Percentiles rank a stretch among this genome's conserved stretches.
Evolutionary conservation across 1,140 invertebrate species (phyloP).

Genomic region (Lethrus apterus): DNA sequence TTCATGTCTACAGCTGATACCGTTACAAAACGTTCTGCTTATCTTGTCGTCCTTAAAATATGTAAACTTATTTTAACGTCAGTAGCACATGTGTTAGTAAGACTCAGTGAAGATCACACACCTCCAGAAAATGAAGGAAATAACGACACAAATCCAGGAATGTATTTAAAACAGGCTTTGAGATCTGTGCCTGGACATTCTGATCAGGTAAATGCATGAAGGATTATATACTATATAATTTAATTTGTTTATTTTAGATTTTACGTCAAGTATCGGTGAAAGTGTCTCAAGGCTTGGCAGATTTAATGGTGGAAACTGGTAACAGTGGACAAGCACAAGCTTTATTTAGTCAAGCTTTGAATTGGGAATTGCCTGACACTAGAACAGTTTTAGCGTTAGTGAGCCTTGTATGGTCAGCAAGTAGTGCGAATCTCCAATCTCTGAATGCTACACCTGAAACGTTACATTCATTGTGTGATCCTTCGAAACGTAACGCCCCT

Average conservation of each 20-base stretch:
- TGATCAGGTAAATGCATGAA: slow-evolving; percentile 42
- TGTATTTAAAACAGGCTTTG: slow-evolving; percentile 63
- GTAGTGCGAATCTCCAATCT: slow-evolving; percentile 60
- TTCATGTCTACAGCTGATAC: slow-evolving; percentile 77
- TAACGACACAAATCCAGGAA: slow-evolving; percentile 45
- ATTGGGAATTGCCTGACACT: slow-evolving; percentile 58
- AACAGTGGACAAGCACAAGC: slow-evolving; percentile 33
- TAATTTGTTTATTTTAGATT: slow-evolving; percentile 40
- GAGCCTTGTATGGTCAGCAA: slow-evolving; percentile 71
- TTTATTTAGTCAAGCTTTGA: slow-evolving; percentile 46
- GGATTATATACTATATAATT: not conserved
- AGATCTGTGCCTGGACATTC: slow-evolving; percentile 61
- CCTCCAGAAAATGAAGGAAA: slow-evolving; percentile 36
- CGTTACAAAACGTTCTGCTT: slow-evolving; percentile 74
- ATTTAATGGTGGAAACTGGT: slow-evolving; percentile 39
- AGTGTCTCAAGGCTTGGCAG: slow-evolving; percentile 64
- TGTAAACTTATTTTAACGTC: slow-evolving; percentile 84
- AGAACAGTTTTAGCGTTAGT: slow-evolving; percentile 63
- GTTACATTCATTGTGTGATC: slow-evolving; percentile 50
- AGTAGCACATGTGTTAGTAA: slow-evolving; percentile 67
- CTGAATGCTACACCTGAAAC: slow-evolving; percentile 58
- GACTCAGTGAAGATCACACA: slow-evolving; percentile 51
- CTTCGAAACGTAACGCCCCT: slow-evolving; percentile 45
- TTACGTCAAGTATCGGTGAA: slow-evolving; percentile 65
- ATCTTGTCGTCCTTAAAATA: slow-evolving; percentile 80